Conservation (phyloP, 2,888 invertebrate genomes). For the Scrobipalpa atriplicella region DNA sequence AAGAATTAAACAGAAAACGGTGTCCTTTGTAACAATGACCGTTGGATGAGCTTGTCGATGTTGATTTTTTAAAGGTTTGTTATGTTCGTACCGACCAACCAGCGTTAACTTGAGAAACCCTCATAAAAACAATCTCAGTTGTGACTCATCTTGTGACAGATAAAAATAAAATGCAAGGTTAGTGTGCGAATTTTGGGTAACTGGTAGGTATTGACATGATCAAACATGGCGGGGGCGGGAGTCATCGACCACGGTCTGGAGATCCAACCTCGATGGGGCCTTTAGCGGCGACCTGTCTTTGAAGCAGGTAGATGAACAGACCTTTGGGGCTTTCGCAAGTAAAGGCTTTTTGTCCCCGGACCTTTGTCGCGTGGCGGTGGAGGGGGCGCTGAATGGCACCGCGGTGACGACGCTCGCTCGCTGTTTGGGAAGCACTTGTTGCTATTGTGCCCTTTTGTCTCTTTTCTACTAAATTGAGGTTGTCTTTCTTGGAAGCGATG, state of each 20-base stretch:
- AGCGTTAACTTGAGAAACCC: constrained; percentile 1
- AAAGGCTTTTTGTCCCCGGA: constrained; percentile 58
- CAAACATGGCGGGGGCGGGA: constrained; percentile 52
- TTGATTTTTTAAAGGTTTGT: background rate
- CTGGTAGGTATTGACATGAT: constrained; percentile 35
- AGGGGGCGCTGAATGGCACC: constrained; percentile 53
- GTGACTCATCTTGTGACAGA: constrained; percentile 54
- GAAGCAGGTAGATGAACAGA: constrained; percentile 69
- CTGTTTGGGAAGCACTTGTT: constrained; percentile 57
- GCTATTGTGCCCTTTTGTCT: constrained; percentile 45
- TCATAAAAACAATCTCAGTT: background rate
- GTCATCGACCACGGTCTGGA: constrained; percentile 54
- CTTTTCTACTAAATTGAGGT: constrained; percentile 25
- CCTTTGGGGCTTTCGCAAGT: constrained; percentile 52
- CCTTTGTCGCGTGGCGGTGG: constrained; percentile 50
- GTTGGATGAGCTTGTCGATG: background rate
- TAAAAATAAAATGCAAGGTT: constrained; percentile 45
- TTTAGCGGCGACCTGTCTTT: constrained; percentile 51
- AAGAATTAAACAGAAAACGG: no score
- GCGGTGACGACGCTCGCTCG: constrained; percentile 32
- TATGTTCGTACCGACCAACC: background rate
- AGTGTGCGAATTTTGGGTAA: constrained; percentile 41
- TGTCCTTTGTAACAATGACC: background rate
- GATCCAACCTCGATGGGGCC: constrained; percentile 46
- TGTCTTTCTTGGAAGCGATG: constrained; percentile 20